These are phyloP conservation scores for Torymus texanus DNA, from an alignment of 2,888 invertebrate genomes.

Conservation along the genomic window DNA sequence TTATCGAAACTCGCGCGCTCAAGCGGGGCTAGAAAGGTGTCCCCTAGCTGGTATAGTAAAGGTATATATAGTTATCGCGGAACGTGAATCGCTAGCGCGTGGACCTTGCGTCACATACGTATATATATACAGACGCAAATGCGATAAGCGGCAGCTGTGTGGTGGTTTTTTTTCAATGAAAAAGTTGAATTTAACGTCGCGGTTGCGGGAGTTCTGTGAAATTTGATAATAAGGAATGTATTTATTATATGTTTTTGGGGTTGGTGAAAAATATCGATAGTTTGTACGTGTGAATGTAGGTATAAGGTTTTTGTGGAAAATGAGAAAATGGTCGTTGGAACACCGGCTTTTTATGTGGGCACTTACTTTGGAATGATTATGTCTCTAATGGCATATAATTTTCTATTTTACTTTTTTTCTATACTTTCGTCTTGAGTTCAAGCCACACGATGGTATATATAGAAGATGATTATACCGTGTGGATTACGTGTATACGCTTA, in stretches of 20 bases:
- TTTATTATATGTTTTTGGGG: constrained; percentile 43
- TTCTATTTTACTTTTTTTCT: constrained; percentile 1
- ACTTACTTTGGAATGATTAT: too few relatives aligned
- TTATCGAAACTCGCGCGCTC: constrained; percentile 35
- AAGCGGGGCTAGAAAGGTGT: background rate
- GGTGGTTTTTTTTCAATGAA: constrained; percentile 10
- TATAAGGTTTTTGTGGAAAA: too few relatives aligned
- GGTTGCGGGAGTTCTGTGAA: constrained; percentile 19
- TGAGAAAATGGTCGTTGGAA: too few relatives aligned
- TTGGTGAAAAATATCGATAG: too few relatives aligned
- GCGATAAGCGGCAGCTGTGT: constrained; percentile 17
- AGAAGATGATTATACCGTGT: background rate
- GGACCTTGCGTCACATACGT: constrained; percentile 36
- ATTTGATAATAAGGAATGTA: constrained; percentile 1
- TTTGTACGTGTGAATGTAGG: too few relatives aligned
- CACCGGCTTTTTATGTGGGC: too few relatives aligned
- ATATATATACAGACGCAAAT: too few relatives aligned
- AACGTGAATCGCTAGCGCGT: constrained; percentile 47
- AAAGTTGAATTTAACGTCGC: constrained; percentile 39
- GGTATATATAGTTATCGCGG: constrained; percentile 26
- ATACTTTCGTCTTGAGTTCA: too few relatives aligned
- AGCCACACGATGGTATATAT: background rate
- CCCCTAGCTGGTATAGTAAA: background rate
- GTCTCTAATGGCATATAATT: too few relatives aligned
- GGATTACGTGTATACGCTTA: constrained; percentile 1